Base-by-base conservation (phyloP, 1,140 invertebrate genomes). In the Philopotamus ludificatus region DNA sequence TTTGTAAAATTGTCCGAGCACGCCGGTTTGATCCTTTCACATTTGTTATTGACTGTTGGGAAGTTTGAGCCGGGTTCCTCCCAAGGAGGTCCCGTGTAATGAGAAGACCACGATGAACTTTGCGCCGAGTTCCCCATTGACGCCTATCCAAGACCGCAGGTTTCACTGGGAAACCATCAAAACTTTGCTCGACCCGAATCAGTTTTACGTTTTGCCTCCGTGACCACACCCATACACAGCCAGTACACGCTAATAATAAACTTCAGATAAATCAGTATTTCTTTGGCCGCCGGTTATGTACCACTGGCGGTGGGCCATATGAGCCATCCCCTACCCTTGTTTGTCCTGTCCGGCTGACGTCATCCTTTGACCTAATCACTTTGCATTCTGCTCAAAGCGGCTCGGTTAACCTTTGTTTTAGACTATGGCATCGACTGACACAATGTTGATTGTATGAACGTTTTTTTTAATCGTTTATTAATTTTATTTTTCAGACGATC, bases 401-500 rank as follows among this genome's bases (percentile, higher is more conserved):
- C 12, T 28, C 44, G 18, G 9, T 16, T 1, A 3, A 41, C 39
- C 57, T 63, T 65, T 63, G 54, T 65, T 63, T 63, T 64, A 7
- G 28, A 23, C 22, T 42, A 22, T 22, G 49, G 45, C 41, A 25
- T 39, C 64, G 66, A 68, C 44, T 23, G 66, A 68, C 61, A 60
- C 34, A 12, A 34, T 34, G 4, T 34, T 12, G 4, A 34, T 34
- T 34, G 4, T 34, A 34, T 34, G 28, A n/a, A 7, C 28, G 28
- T 34, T 34, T 34, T 34, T 45, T 45, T 39, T 65, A 42, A 23
- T 55, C 70, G 39, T 61, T 67, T 70, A 69, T 47, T 71, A n/a
- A n/a, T 71, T 72, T 47, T 47, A 47, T 47, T 8, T 47, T 88
- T 4, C 87, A 90, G 89, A 87, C 89, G 78, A 87, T 90, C 75